Evolutionary conservation across 2,797 vertebrate genomes (phyloP), one percentile per base, ranked within the genome.

Genomic region (Tympanoctomys barrerae): DNA sequence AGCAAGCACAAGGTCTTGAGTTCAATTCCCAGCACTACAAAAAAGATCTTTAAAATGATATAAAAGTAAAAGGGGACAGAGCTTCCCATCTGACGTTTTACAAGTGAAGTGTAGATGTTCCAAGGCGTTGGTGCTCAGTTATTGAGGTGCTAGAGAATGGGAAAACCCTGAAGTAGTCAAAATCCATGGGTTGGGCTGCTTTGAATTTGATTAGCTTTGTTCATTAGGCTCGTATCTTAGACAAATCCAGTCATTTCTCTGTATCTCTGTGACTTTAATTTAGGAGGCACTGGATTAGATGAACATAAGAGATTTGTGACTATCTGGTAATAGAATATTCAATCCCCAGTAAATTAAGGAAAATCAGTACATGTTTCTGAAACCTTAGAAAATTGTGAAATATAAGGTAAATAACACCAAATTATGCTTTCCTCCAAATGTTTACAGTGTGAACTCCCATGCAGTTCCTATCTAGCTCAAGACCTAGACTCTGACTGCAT

Each of bases 211-310:
- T 89, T 54, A 87, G 33, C 39, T 79, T 90, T 46, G 18, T 39
- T 88, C 46, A 61, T 88, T 90, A 70, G 61, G 19, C 73, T n/a
- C 52, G 0, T 77, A 14, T 87, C 75, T 59, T 89, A 52, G 57
- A 94, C 21, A 89, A 71, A 88, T 31, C n/a, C 79, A 70, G 22
- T 87, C 31, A 42, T 93, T 79, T 90, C 22, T 90, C 39, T 49
- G 1, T 33, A 24, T 86, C 49, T 83, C 19, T 62, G 33, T 85
- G 36, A 81, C 75, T 89, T 88, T 59, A 73, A 9, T 78, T 79
- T 75, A 36, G 10, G 68, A 91, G 70, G 31, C 42, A 59, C 26
- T 93, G 57, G 26, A 39, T 80, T 83, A 84, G 21, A 42, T 83
- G 70, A 49, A 59, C 79, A 19, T 68, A 62, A 57, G 31, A 39